Evolutionary conservation across 2,888 invertebrate genomes (phyloP), one percentile per base, ranked within the genome.

Genomic region (Hipparchia semele): DNA sequence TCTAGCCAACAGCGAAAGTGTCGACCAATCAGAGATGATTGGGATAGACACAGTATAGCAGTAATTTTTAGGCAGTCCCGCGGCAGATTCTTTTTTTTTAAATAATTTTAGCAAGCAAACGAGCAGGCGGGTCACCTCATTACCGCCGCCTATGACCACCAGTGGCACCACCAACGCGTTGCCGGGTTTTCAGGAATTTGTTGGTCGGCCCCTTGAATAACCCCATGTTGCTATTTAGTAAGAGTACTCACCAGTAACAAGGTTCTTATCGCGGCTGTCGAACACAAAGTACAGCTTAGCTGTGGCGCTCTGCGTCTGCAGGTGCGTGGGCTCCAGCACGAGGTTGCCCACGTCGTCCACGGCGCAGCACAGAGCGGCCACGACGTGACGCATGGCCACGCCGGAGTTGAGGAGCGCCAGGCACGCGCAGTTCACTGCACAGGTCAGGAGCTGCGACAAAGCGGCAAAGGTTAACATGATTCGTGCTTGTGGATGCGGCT

Each of bases 331-430:
- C 88, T 97, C 97, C 13, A 97, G 80, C 61, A 95, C 83, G 0
- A 97, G 84, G 74, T 95, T 89, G 3, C 95, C 95, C 8, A 94
- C 86, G 9, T 93, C 92, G 75, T 95, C 95, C 7, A 98, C 92
- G 71, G 96, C 96, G 84, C 97, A 97, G 70, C 95, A 95, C 0
- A 98, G 96, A 0, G 97, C 97, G 6, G 97, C 98, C 82, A 98
- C 95, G 53, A 97, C 95, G 84, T 95, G 97, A 77, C 96, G 96
- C 96, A 99, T 96, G 12, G 97, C 95, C n/a, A 98, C 90, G 45
- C 98, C 97, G 0, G 98, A 95, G 90, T 98, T 96, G 0, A 99
- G 92, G 51, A 98, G 91, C 0, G 98, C 97, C 73, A 98, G 90
- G 86, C 98, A 98, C 0, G 96, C 94, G 45, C 97, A 96, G 93